Evolutionary conservation across 2,797 vertebrate species (phyloP).

Genomic region (Syngnathus acus): DNA sequence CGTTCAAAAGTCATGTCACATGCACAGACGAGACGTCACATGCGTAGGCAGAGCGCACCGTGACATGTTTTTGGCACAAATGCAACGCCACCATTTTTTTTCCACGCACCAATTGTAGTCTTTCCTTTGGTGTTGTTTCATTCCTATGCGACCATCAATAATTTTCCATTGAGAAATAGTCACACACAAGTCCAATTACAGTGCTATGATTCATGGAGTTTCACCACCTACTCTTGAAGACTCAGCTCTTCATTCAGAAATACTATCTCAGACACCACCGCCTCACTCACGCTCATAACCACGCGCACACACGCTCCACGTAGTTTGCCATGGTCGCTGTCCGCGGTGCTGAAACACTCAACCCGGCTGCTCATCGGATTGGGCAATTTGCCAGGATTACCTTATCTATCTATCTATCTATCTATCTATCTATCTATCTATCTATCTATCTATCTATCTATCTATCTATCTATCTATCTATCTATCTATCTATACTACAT

Average conservation of each 20-base stretch:
- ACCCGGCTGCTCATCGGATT: too few relatives aligned
- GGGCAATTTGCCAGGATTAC: background rate
- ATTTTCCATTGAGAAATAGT: slow-evolving; percentile 1
- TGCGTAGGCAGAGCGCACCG: too few relatives aligned
- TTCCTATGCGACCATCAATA: background rate
- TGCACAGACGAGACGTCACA: too few relatives aligned
- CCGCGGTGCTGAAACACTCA: slow-evolving; percentile 41
- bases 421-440: background rate
- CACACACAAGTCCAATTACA: slow-evolving; percentile 13
- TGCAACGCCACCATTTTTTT: background rate
- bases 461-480: background rate
- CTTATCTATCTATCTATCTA: background rate
- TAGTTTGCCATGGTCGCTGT: slow-evolving; percentile 30
- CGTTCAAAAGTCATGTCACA: too few relatives aligned
- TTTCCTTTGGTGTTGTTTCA: background rate
- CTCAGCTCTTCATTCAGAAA: slow-evolving; percentile 39
- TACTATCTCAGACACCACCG: background rate
- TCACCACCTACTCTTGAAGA: slow-evolving; percentile 20
- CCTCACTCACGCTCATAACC: background rate
- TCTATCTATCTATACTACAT: background rate
- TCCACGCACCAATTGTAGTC: background rate
- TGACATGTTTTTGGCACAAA: too few relatives aligned
- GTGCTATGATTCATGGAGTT: slow-evolving; percentile 31
- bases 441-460: background rate
- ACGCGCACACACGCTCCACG: background rate